phyloP scores from a whole-genome alignment of 2,888 invertebrate species.

The Melanchra persicariae region DNA sequence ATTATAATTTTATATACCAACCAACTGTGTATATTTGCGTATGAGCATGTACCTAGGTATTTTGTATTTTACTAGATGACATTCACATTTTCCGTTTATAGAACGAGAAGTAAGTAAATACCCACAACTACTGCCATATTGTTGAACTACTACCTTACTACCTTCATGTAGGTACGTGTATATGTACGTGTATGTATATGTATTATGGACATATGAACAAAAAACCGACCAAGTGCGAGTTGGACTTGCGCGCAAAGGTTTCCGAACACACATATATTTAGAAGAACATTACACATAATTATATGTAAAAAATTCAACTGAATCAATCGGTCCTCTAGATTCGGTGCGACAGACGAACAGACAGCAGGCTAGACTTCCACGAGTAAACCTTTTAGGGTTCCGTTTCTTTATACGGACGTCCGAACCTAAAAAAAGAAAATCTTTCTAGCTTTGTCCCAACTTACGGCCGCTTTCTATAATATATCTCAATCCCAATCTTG shows the following conservation, averaged over 20 bases:
- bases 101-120: conserved; percentile 4
- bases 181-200: not conserved
- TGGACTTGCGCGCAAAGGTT: too few relatives aligned
- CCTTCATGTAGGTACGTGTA: not conserved
- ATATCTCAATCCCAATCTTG: too few relatives aligned
- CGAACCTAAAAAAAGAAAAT: not conserved
- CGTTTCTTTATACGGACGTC: not conserved
- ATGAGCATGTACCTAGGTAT: not conserved
- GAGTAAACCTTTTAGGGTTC: not conserved
- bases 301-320: too few relatives aligned
- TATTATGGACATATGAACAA: not conserved
- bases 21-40: conserved; percentile 5
- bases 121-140: not conserved
- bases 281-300: not conserved
- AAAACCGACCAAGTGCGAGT: too few relatives aligned
- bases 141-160: not conserved
- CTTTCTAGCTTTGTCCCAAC: not conserved
- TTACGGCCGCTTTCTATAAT: too few relatives aligned
- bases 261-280: too few relatives aligned
- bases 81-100: conserved; percentile 19
- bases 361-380: not conserved
- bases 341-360: not conserved
- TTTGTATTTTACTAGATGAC: conserved; percentile 6
- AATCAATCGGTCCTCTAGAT: too few relatives aligned
- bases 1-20: conserved; percentile 11